Conservation (phyloP, 2,797 vertebrate genomes). For the Hippocampus kuda region DNA sequence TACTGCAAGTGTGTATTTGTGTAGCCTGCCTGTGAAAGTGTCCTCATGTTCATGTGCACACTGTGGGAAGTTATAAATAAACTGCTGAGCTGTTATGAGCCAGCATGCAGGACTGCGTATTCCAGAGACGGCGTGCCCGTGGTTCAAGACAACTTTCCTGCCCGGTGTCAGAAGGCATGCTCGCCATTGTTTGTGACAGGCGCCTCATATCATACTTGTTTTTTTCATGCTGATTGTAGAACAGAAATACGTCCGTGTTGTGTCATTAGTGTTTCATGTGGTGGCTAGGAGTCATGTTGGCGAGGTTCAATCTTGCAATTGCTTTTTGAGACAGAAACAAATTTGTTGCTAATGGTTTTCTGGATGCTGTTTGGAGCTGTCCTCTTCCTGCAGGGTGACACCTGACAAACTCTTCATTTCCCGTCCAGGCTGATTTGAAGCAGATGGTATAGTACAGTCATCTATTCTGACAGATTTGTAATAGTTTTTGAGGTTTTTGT, state of each 20-base stretch:
- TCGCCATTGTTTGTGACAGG: background rate
- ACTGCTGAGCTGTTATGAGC: slow-evolving; percentile 61
- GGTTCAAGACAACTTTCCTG: slow-evolving; percentile 32
- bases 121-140: slow-evolving; percentile 42
- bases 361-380: background rate
- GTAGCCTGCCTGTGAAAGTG: slow-evolving; percentile 39
- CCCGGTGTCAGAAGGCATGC: slow-evolving; percentile 11
- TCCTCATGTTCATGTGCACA: slow-evolving; percentile 39
- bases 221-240: background rate
- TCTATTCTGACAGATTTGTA: background rate
- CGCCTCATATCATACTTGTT: too few relatives aligned
- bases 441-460: background rate
- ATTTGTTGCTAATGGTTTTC: background rate
- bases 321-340: background rate
- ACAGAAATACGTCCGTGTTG: background rate
- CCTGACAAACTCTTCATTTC: background rate
- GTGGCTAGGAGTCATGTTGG: background rate
- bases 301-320: background rate
- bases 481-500: background rate
- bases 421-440: background rate
- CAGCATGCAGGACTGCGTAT: slow-evolving; percentile 47
- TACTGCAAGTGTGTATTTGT: slow-evolving; percentile 20
- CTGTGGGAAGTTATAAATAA: slow-evolving; percentile 60
- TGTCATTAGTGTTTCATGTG: background rate
- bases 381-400: too few relatives aligned